Base-by-base conservation (phyloP, 1,140 invertebrate species). In the Tachypleus tridentatus region DNA sequence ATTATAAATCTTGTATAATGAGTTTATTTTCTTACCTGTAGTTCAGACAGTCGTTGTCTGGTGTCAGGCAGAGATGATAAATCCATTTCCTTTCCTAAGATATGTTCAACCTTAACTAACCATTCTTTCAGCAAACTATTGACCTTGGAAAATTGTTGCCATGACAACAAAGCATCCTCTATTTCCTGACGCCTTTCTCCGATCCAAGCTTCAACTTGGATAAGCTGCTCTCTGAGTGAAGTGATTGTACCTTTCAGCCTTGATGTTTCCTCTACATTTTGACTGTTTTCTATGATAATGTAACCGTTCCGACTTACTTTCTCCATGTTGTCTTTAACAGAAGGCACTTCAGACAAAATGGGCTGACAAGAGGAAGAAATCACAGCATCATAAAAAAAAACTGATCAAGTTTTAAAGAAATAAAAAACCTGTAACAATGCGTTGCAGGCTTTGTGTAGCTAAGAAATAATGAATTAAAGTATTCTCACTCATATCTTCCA, bases 141-240 rank as follows among this genome's bases (percentile, higher is more conserved):
- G 57, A 93, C 80, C 60, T 87, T 83, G 62, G 93, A 80, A 81
- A 96, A 95, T 58, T 87, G 82, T 60, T 88, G 85, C 83, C 89
- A 91, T 8, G 92, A 86, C 72, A 94, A 91, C 68, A 93, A 80
- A 50, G 87, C 88, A 73, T 94, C 91, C 49, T 87, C 87, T 49
- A 96, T 85, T 73, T 89, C 82, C 70, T 86, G 84, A 73, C 87
- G 88, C 77, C 87, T 87, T 69, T 90, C 88, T 64, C 92, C 89
- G 61, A 93, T 76, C 82, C 85, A 86, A 59, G 82, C 69, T 80
- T 72, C 85, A 0, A 93, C 82, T 68, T 89, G 86, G 53, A 82
- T 79, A 72, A 93, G 78, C 74, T 93, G 89, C 50, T 89, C 87
- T 4, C 84, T 84, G 49, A 93, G 75, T 67, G 83, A 85, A 58